Base-by-base conservation (phyloP, 1,140 invertebrate species). In the Vanessa tameamea region DNA sequence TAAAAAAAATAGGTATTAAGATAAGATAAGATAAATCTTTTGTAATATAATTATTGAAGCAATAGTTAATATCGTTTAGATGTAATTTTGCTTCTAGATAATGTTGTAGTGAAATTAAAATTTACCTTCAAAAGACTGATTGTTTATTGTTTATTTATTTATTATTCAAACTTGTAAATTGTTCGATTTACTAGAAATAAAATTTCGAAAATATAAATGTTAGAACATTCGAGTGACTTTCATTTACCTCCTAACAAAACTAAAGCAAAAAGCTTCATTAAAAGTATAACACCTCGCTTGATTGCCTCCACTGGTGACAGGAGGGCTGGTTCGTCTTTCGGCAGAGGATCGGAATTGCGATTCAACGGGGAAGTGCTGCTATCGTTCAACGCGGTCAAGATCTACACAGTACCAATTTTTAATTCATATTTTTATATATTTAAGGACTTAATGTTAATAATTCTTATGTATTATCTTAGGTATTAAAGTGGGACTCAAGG, bases 101-200 rank as follows among this genome's bases (percentile, higher is more conserved):
- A 76, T 68, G 53, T 75, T 68, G 78, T 80, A 80, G 79, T 77
- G 65, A 77, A 85, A 79, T 79, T 57, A 57, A 80, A 84, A 81
- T 81, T 88, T 91, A 91, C 88, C 89, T 90, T 91, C 85, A 82
- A 89, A 91, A 91, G 89, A 91, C 89, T 91, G 89, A 91, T 90
- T 88, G 76, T 90, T 91, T 91, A 86, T 81, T 63, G 69, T 86
- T 85, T 81, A 80, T 87, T 85, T 31, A 31, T 31, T 31, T 31
- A 73, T 75, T 76, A 74, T 53, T 78, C 79, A 78, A 82, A 80
- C 66, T 72, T 85, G 81, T 87, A 83, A 84, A 86, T 31, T 84
- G 77, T 70, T 79, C 78, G 77, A 85, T 87, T 89, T 87, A 86
- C 75, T 87, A 86, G 83, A 87, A 87, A 83, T 88, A 77, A 85